phyloP scores from a whole-genome alignment of 2,113 vertebrate species.

The Hipposideros armiger region DNA sequence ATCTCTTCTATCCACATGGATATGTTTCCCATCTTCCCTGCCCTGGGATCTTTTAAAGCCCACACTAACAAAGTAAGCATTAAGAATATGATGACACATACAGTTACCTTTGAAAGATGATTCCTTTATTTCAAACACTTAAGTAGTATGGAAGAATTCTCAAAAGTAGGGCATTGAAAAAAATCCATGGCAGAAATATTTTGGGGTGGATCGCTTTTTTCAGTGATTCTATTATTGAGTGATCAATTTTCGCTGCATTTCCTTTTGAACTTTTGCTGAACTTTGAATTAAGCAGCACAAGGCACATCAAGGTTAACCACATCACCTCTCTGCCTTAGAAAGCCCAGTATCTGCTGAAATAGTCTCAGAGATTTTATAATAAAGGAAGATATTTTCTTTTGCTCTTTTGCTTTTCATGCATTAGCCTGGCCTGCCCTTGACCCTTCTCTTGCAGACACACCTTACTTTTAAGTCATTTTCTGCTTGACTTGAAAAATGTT shows the following conservation, averaged over 20 bases:
- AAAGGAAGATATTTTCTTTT: not conserved
- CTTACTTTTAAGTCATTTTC: conserved; percentile 45
- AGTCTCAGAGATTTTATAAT: not conserved
- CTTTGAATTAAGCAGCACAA: conserved; percentile 36
- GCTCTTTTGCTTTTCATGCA: not conserved
- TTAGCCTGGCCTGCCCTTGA: not conserved
- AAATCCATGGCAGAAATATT: not conserved
- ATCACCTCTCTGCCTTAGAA: not conserved
- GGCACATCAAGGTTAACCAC: not conserved
- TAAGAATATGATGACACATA: not conserved
- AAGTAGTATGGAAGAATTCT: conserved; percentile 29
- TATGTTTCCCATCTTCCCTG: conserved; percentile 24
- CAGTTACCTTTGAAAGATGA: conserved; percentile 32
- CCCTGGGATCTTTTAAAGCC: not conserved
- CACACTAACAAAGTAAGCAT: conserved; percentile 51
- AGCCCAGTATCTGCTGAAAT: not conserved
- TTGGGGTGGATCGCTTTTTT: not conserved
- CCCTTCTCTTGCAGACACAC: not conserved
- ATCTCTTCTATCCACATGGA: not conserved
- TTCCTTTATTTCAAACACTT: conserved; percentile 40
- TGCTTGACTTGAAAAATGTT: conserved; percentile 7
- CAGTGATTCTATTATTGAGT: conserved; percentile 27
- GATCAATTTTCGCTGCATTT: conserved; percentile 64
- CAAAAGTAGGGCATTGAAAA: conserved; percentile 53
- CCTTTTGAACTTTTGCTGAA: conserved; percentile 63